These are phyloP conservation scores for Catharus ustulatus DNA, from an alignment of 2,797 vertebrate species.

Conservation along the genomic window DNA sequence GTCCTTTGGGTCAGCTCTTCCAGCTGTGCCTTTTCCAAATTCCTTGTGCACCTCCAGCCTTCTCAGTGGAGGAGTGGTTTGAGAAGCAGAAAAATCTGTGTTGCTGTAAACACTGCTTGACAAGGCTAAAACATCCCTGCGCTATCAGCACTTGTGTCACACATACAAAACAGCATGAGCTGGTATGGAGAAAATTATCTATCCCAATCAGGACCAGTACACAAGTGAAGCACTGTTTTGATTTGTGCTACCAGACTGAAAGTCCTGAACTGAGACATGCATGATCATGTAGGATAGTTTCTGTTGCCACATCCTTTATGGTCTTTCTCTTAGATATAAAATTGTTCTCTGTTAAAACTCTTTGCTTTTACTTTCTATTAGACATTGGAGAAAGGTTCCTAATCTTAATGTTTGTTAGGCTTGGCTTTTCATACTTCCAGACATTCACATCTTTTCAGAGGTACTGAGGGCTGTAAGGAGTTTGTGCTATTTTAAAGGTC, in stretches of 20 bases:
- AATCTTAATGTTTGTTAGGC: neutral
- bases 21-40: neutral
- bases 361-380: neutral
- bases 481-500: neutral
- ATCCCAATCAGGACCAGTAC: neutral
- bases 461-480: neutral
- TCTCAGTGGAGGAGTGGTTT: fast-evolving
- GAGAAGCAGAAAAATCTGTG: neutral
- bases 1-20: neutral
- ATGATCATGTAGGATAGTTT: neutral
- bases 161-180: neutral
- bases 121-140: neutral
- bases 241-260: neutral
- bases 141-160: neutral
- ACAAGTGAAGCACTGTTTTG: neutral
- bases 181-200: neutral
- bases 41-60: neutral
- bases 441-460: neutral
- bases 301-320: fast-evolving
- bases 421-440: neutral
- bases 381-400: neutral
- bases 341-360: neutral
- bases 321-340: neutral
- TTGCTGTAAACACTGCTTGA: neutral
- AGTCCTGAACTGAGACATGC: neutral